Conservation (phyloP, 2,888 invertebrate species). For the Malthinus seriepunctatus region DNA sequence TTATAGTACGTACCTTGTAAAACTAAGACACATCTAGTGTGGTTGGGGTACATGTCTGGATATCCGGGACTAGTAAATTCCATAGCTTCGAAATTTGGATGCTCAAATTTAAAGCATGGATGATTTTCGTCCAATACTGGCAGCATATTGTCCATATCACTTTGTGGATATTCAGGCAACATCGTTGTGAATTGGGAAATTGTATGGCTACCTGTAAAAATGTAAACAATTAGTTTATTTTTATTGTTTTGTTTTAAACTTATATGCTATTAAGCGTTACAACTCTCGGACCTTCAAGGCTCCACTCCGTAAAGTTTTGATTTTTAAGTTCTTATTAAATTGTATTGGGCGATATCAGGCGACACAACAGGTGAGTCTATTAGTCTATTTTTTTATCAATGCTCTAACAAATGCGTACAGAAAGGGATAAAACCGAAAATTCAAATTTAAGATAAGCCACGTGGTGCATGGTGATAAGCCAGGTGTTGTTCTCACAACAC, state of each 20-base stretch:
- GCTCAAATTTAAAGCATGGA: constrained; percentile 61
- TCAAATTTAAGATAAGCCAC: too few species aligned
- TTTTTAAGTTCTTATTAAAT: too few species aligned
- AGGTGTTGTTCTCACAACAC: too few species aligned
- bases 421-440: too few species aligned
- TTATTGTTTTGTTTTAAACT: not conserved
- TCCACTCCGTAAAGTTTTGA: too few species aligned
- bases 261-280: not conserved
- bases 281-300: too few species aligned
- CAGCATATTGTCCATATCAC: constrained; percentile 36
- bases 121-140: constrained; percentile 31
- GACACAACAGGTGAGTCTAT: too few species aligned
- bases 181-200: constrained; percentile 35
- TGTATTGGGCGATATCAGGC: too few species aligned
- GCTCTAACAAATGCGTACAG: too few species aligned
- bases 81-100: constrained; percentile 60
- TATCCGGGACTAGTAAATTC: constrained; percentile 74
- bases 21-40: constrained; percentile 67
- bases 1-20: constrained; percentile 66
- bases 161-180: constrained; percentile 40
- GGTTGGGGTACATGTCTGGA: constrained; percentile 66
- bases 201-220: constrained; percentile 20
- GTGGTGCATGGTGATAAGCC: too few species aligned
- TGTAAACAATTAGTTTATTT: not conserved
- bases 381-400: too few species aligned